phyloP scores from a whole-genome alignment of 2,888 invertebrate genomes.

The Tetanocera ferruginea region DNA sequence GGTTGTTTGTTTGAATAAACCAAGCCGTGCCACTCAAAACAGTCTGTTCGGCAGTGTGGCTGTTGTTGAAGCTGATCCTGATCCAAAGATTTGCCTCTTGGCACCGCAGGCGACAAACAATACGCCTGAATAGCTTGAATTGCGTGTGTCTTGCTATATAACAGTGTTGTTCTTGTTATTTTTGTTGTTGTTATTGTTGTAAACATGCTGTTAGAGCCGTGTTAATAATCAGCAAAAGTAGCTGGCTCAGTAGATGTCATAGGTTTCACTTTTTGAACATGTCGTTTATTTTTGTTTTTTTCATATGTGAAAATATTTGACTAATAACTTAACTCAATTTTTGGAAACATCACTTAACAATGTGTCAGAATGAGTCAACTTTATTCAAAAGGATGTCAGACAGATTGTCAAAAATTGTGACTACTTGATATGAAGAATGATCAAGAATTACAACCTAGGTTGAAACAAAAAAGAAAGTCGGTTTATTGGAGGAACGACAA shows the following conservation, averaged over 20 bases:
- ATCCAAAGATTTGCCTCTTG: background rate
- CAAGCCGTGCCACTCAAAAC: background rate
- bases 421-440: no score
- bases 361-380: background rate
- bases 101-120: background rate
- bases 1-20: background rate
- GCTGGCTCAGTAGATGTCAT: background rate
- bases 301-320: background rate
- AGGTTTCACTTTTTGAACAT: background rate
- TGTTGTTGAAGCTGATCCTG: background rate
- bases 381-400: no score
- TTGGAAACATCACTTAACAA: background rate
- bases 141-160: background rate
- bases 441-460: no score
- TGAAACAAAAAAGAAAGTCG: no score
- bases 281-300: background rate
- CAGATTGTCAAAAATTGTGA: no score
- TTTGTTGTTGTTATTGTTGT: background rate
- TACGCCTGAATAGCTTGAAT: background rate
- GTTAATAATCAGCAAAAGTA: constrained; percentile 1
- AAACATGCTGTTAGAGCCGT: background rate
- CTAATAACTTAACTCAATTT: background rate
- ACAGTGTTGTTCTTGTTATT: background rate
- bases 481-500: no score
- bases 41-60: background rate